Conservation (phyloP, 1,140 invertebrate species). For the Aphaenogaster floridana region DNA sequence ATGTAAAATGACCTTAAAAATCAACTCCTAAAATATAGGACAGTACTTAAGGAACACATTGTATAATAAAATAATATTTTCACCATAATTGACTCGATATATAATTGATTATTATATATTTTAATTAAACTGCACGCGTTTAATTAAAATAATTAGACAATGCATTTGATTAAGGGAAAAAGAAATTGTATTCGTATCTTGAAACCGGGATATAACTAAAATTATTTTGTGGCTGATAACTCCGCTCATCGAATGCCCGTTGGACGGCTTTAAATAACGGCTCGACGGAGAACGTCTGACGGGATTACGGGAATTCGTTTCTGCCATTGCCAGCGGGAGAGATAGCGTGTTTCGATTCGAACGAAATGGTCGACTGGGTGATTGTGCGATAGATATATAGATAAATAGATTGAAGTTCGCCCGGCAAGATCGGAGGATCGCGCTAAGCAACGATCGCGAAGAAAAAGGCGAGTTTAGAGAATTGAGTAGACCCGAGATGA, state of each 20-base stretch:
- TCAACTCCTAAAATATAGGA: too few relatives aligned
- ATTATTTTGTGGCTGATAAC: slow-evolving; percentile 35
- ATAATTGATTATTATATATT: neutral
- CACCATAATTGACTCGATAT: neutral
- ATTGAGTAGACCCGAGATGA: slow-evolving; percentile 67
- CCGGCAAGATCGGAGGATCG: slow-evolving; percentile 32
- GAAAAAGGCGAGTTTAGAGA: slow-evolving; percentile 63
- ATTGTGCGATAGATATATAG: slow-evolving; percentile 60
- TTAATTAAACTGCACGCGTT: neutral
- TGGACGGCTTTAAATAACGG: slow-evolving; percentile 62
- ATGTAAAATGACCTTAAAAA: too few relatives aligned
- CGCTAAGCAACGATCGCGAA: slow-evolving; percentile 48
- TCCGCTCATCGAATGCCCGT: slow-evolving; percentile 33
- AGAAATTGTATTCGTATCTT: slow-evolving; percentile 18
- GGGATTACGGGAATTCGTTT: slow-evolving; percentile 80
- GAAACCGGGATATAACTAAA: neutral
- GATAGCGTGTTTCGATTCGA: slow-evolving; percentile 79
- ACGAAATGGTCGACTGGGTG: slow-evolving; percentile 37
- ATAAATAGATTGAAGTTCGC: slow-evolving; percentile 52
- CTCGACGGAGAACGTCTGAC: slow-evolving; percentile 68
- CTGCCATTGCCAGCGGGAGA: slow-evolving; percentile 73
- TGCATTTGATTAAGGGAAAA: neutral
- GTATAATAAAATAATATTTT: neutral
- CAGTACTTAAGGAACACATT: too few relatives aligned
- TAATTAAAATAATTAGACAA: slow-evolving; percentile 23